Base-by-base conservation (phyloP, 2,113 vertebrate species). In the Scomber scombrus region DNA sequence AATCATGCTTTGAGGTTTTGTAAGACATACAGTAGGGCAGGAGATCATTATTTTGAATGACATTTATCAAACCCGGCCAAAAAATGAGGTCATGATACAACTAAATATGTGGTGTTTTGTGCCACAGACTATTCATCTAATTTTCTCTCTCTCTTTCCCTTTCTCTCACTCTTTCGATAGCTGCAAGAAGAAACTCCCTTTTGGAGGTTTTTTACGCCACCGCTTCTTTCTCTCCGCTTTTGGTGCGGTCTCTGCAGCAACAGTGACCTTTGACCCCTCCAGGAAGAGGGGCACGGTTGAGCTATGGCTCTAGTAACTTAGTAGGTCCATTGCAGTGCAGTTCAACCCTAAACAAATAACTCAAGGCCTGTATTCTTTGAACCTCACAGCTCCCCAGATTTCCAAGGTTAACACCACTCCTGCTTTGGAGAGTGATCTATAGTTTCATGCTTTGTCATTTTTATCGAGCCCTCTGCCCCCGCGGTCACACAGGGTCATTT, bases 381-480 rank as follows among this genome's bases (percentile, higher is more conserved):
- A 87, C 55, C 75, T 63, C 50, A 3, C 77, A 74, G 70, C 85
- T 80, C 63, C 61, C 74, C 78, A 79, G 86, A 63, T 86, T 65
- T 71, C 67, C 73, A 68, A 80, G 88, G 85, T 90, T 88, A 88
- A 91, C 65, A 9, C 81, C 79, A 31, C 65, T 64, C 62, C 85
- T 69, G 69, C 83, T 87, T 65, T 63, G 73, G 49, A 72, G 47
- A 56, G 73, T 85, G 87, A 92, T 89, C 85, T 92, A 86, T 82
- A 61, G 89, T 91, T 92, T 93, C 87, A 78, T 58, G 80, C 87
- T 84, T 77, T 89, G 90, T 87, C 73, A 47, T 85, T 90, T 92
- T 91, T 90, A 90, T 84, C 46, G 82, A 66, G 77, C 45, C 82
- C 80, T 75, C 51, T 81, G 73, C 63, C 86, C 85, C 40, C 5